A percentile compares a stretch with the other conserved stretches of the same genome.
These are phyloP conservation scores for Cherax destructor DNA, from an alignment of 1,140 invertebrate species.

Conservation along the genomic window DNA sequence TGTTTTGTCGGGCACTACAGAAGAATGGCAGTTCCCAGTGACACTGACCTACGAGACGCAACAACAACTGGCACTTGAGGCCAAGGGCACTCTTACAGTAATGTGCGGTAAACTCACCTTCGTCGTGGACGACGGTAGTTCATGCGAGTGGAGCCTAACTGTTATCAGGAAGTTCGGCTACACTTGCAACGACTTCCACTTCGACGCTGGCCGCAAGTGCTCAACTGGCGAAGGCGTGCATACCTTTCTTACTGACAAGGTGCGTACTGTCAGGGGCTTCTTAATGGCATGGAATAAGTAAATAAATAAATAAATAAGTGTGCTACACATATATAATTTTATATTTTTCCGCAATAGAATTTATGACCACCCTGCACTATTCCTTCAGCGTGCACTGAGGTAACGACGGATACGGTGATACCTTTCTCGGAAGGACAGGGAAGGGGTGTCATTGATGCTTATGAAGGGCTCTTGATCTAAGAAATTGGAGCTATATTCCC, in stretches of 20 bases:
- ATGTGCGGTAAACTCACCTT: neutral
- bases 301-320: too few relatives aligned
- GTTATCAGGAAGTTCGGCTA: conserved; percentile 7
- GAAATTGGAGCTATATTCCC: too few relatives aligned
- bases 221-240: conserved; percentile 6
- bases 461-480: too few relatives aligned
- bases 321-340: too few relatives aligned
- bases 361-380: too few relatives aligned
- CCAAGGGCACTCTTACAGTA: neutral
- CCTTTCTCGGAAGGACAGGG: too few relatives aligned
- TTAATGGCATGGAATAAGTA: neutral
- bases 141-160: neutral
- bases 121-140: too few relatives aligned
- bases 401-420: too few relatives aligned
- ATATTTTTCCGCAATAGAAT: too few relatives aligned
- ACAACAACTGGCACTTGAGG: neutral
- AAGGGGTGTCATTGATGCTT: too few relatives aligned
- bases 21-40: conserved; percentile 16
- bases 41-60: neutral
- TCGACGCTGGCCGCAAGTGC: conserved; percentile 10
- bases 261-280: neutral
- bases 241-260: conserved; percentile 2
- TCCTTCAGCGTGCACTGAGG: too few relatives aligned
- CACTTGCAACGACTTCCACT: neutral
- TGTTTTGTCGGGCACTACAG: neutral